Conservation (phyloP, 2,797 vertebrate genomes). For the Coregonus ussuriensis region DNA sequence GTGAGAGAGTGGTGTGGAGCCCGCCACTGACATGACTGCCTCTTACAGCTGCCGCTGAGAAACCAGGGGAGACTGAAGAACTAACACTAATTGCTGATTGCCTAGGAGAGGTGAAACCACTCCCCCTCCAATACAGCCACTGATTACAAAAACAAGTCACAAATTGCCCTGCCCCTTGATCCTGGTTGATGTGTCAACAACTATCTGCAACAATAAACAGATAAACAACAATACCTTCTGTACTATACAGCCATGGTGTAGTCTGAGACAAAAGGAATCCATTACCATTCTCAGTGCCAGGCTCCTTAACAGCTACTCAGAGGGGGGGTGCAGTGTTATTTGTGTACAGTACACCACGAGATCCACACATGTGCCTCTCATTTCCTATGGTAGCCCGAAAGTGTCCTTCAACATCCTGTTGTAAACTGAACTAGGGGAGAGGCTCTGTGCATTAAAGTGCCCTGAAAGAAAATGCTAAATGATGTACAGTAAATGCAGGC, state of each 20-base stretch:
- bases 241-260: constrained; percentile 43
- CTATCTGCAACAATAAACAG: background rate
- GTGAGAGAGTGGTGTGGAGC: too few species aligned
- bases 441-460: constrained; percentile 82
- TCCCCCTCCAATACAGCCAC: too few species aligned
- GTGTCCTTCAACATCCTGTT: constrained; percentile 79
- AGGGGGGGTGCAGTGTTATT: constrained; percentile 45
- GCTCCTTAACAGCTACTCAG: constrained; percentile 45
- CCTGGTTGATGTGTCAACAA: too few species aligned
- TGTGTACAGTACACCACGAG: constrained; percentile 29
- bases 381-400: constrained; percentile 63
- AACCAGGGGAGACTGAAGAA: too few species aligned
- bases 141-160: too few species aligned
- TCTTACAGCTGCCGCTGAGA: too few species aligned
- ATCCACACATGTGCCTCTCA: constrained; percentile 75
- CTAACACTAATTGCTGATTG: too few species aligned
- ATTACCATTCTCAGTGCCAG: constrained; percentile 68
- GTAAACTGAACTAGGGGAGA: constrained; percentile 86
- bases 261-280: constrained; percentile 68
- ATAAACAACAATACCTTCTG: background rate
- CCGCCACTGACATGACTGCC: too few species aligned
- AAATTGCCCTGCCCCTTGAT: too few species aligned
- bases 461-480: constrained; percentile 81
- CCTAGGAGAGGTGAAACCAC: too few species aligned
- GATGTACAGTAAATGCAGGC: constrained; percentile 82